Base-by-base conservation (phyloP, 2,113 vertebrate species). In the Hydrochoerus hydrochaeris region DNA sequence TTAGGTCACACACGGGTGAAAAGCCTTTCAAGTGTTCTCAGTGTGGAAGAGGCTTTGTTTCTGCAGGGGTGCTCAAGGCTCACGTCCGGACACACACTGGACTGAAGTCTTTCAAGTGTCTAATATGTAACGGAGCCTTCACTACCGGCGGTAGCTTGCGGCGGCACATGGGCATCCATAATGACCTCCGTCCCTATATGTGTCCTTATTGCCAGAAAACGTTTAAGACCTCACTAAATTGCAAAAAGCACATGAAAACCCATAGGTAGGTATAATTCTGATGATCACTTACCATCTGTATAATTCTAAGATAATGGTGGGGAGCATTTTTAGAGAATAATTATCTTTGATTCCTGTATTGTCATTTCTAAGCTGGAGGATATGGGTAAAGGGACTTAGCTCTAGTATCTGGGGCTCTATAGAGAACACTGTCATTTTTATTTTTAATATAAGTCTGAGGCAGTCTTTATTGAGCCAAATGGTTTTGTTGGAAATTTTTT, bases 161-260 rank as follows among this genome's bases (percentile, higher is more conserved):
- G 73, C 99, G 99, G 19, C 99, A 99, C 95, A 99, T 99, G 99
- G 99, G 99, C 30, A 99, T 99, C 60, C 99, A 99, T 96, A 99
- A 99, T 2, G 99, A 99, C 97, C 98, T 99, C 7, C 99, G 99
- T 8, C 99, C 99, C 0, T 99, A 99, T 94, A 99, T 99, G 99
- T 99, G 99, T 96, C 99, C 99, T 0, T 99, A 99, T 97, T 99
- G 99, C 98, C 99, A 99, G 97, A 99, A 99, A 97, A 99, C 99
- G 5, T 99, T 99, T 97, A 99, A 99, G 99, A 99, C 99, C 0
- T 99, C 99, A 1, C 98, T 99, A 17, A 99, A 99, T 97, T 99
- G 99, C 98, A 99, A 99, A 98, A 99, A 99, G 95, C 99, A 99
- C 98, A 99, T 99, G 99, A 99, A 99, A 98, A 99, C 99, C 13